Base-by-base conservation (phyloP, 2,113 vertebrate species). In the Mustelus asterias region DNA sequence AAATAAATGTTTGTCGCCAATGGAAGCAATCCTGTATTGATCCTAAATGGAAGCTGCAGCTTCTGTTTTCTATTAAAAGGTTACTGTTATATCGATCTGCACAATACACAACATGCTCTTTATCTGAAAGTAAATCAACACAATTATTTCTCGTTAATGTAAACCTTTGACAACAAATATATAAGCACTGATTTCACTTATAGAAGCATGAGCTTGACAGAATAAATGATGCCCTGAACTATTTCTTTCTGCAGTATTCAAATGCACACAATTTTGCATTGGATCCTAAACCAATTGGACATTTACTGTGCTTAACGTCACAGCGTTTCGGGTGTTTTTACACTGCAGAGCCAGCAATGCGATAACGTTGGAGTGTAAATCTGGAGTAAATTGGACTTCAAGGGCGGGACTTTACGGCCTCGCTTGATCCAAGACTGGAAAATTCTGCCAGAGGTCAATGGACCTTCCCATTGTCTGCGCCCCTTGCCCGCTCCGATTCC, bases 21-120 rank as follows among this genome's bases (percentile, higher is more conserved):
- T 94, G 93, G 44, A 72, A 94, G 70, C 93, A 94, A 94, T 94
- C 37, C 41, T 44, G 65, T 94, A 94, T 94, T 94, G 93, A 94
- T 94, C 29, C 29, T 41, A 18, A 41, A 44, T 24, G 65, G 37
- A 94, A 70, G 24, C 67, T 70, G 24, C 65, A 94, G 37, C 93
- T 94, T 11, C 37, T 94, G 67, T 16, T 69, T 67, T 67, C 65
- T 94, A 94, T 94, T 94, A 94, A 94, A 94, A 94, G 93, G 93
- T 94, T 94, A 94, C 93, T 26, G n/a, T 70, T 94, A 26, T 94
- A 94, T 94, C 37, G 93, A 94, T 20, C 93, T 14, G 24, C 93
- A 94, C n/a, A 41, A 44, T 70, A 44, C 67, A 94, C 93, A 70
- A 41, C 65, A 48, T 69, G 93, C 63, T 94, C 37, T 70, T 70